Evolutionary conservation across 1,140 invertebrate species (phyloP).

Genomic region (Drosophila rufa): DNA sequence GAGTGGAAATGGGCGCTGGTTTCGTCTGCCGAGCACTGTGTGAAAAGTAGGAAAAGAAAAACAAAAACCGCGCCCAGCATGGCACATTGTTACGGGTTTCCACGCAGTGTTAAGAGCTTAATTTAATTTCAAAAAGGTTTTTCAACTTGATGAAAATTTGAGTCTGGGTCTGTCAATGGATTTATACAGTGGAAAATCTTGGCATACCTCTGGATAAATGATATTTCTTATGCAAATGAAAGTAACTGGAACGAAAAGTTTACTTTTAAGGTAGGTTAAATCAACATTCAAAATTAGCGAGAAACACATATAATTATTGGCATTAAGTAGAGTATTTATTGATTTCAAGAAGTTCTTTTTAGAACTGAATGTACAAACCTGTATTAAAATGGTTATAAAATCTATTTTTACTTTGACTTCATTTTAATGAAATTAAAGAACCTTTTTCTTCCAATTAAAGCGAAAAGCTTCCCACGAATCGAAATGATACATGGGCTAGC

Average conservation of each 20-base stretch:
- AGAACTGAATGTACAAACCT: neutral
- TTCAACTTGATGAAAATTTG: conserved; percentile 42
- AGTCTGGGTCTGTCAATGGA: conserved; percentile 26
- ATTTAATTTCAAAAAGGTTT: conserved; percentile 59
- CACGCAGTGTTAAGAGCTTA: conserved; percentile 43
- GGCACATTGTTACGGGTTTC: conserved; percentile 70
- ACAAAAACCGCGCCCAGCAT: conserved; percentile 41
- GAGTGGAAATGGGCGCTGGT: conserved; percentile 45
- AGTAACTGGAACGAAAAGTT: too few relatives aligned
- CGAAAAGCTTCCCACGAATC: conserved; percentile 1
- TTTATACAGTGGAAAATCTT: neutral
- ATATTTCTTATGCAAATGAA: too few relatives aligned
- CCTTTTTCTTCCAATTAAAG: conserved; percentile 6
- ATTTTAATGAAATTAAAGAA: neutral
- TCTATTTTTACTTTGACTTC: too few relatives aligned
- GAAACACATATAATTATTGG: too few relatives aligned
- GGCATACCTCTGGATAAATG: too few relatives aligned
- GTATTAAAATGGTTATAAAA: neutral
- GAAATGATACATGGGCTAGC: neutral
- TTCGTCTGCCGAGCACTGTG: conserved; percentile 19
- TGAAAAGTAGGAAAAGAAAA: conserved; percentile 37
- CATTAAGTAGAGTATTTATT: too few relatives aligned
- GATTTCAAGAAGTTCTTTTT: too few relatives aligned
- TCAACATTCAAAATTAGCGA: too few relatives aligned
- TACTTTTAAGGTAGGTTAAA: too few relatives aligned